A percentile compares a stretch with the other conserved stretches of the same genome.
phyloP scores from a whole-genome alignment of 1,140 invertebrate species.

The Drosophila lowei region DNA sequence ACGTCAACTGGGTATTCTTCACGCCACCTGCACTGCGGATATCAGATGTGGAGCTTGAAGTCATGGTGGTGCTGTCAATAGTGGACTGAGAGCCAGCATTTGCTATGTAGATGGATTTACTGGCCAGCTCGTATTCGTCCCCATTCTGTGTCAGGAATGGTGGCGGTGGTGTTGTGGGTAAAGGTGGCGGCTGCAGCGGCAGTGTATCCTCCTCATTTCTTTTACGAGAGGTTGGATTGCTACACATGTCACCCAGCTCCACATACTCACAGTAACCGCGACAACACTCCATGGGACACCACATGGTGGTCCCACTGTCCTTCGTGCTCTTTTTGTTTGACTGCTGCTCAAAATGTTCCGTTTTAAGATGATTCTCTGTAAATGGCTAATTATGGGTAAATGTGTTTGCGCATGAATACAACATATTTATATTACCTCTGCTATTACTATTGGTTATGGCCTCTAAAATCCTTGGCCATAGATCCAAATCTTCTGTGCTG shows the following conservation, averaged over 20 bases:
- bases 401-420: not conserved
- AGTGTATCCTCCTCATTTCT: not conserved
- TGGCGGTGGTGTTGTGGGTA: conserved; percentile 10
- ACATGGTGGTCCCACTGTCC: conserved; percentile 64
- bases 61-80: too few species aligned
- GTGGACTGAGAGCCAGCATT: too few species aligned
- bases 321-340: not conserved
- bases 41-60: not conserved
- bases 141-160: not conserved
- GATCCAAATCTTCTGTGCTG: conserved; percentile 28
- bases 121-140: not conserved
- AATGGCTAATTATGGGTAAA: not conserved
- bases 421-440: not conserved
- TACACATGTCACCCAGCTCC: not conserved
- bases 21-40: too few species aligned
- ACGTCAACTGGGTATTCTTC: too few species aligned
- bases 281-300: conserved; percentile 48
- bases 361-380: not conserved
- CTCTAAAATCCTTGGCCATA: conserved; percentile 19
- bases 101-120: not conserved
- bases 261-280: not conserved
- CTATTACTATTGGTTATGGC: not conserved
- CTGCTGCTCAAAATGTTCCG: not conserved
- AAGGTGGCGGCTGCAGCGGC: not conserved
- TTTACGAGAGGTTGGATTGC: not conserved